Evolutionary conservation across 2,888 invertebrate genomes (phyloP), one percentile per base, ranked within the genome.

Genomic region (Conistra vaccinii): DNA sequence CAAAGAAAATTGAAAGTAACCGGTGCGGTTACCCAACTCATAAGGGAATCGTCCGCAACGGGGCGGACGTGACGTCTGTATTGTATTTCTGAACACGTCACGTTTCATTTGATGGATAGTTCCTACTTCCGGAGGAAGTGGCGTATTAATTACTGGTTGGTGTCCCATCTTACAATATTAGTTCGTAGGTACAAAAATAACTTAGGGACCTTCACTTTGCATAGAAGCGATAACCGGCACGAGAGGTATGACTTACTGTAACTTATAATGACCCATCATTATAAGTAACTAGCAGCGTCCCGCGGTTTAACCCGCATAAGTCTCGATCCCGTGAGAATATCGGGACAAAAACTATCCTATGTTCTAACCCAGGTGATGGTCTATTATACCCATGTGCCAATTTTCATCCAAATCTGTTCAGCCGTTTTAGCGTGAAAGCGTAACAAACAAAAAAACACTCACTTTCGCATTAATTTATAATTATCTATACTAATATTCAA

Each of bases 81-180:
- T 76, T 76, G 60, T 39, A 69, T 85, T 86, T 86, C 86, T 79
- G 45, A 58, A 58, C 86, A 78, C 77, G 77, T 82, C 69, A 60
- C 71, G 57, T 39, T 76, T 51, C 65, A 65, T 23, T 67, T 74
- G 73, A 74, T 60, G 9, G 76, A 69, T 69, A 68, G 80, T 60
- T 80, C 69, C 73, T 80, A 68, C 23, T 86, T 86, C 82, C 86
- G 76, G 53, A 3, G 65, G 65, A 80, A 65, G 23, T n/a, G 17
- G 29, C 20, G 79, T 68, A 45, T 82, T 78, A 63, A 83, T 83
- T 73, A 73, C 67, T 55, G 48, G 6, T 48, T 55, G 42, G 6
- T 48, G 35, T 57, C 0, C 10, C 26, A 48, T 78, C 71, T 55
- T 7, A 32, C 6, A 1, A 39, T 29, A 57, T 61, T 51, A 32